phyloP scores from a whole-genome alignment of 2,113 vertebrate species.

The Pristiophorus japonicus region DNA sequence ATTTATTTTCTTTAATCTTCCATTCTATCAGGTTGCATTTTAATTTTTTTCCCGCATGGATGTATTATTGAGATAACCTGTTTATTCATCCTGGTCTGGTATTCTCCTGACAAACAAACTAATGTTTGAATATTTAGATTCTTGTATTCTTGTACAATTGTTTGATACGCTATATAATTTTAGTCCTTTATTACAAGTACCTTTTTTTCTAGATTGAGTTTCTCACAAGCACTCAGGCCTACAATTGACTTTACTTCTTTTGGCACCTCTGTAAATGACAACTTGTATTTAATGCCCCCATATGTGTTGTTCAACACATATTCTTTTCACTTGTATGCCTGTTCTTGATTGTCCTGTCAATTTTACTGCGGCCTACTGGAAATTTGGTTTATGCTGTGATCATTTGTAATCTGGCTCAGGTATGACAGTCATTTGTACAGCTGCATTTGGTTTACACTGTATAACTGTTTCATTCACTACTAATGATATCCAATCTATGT shows the following conservation, averaged over 20 bases:
- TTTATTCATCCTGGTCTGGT: not conserved
- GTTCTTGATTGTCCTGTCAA: not conserved
- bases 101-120: not conserved
- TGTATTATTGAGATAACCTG: not conserved
- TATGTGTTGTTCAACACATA: not conserved
- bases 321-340: not conserved
- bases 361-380: not conserved
- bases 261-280: not conserved
- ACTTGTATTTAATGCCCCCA: not conserved
- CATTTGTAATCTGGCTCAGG: not conserved
- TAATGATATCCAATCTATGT: not conserved
- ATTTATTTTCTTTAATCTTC: not conserved
- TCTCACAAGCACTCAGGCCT: not conserved
- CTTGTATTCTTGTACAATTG: not conserved
- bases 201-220: not conserved
- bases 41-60: not conserved
- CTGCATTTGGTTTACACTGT: not conserved
- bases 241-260: not conserved
- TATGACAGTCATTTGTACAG: not conserved
- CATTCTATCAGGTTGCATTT: not conserved
- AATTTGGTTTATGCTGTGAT: not conserved
- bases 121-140: not conserved
- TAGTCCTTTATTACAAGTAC: not conserved
- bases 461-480: not conserved
- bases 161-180: not conserved